Percentiles rank a stretch among this genome's conserved stretches.
These are phyloP conservation scores for Macrophya annulata DNA, from an alignment of 2,888 invertebrate species.

Conservation along the genomic window DNA sequence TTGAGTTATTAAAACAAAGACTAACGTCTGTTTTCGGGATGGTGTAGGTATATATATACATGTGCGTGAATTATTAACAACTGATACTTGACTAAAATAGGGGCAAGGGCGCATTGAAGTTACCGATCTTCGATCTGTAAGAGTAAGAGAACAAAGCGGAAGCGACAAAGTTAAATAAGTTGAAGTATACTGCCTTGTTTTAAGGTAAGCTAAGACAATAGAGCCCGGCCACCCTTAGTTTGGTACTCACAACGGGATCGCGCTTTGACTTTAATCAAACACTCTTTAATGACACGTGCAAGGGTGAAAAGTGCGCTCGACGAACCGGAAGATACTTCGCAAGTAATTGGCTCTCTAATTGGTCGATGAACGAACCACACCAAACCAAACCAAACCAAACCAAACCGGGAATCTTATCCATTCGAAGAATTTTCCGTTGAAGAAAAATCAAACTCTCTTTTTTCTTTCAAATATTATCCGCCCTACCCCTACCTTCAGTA, in stretches of 20 bases:
- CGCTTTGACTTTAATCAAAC: constrained; percentile 52
- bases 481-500: not conserved
- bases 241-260: constrained; percentile 36
- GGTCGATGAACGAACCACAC: constrained; percentile 40
- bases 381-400: too few relatives aligned
- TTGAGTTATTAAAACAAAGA: not conserved
- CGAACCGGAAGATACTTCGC: constrained; percentile 33
- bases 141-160: not conserved
- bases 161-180: constrained; percentile 52
- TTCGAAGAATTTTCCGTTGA: constrained; percentile 20
- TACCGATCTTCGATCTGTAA: not conserved
- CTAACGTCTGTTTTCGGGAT: not conserved
- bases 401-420: constrained; percentile 43
- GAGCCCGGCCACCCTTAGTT: constrained; percentile 19
- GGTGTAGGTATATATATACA: too few relatives aligned
- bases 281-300: constrained; percentile 47
- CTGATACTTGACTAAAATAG: not conserved
- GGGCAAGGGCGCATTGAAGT: not conserved
- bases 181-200: constrained; percentile 34
- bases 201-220: not conserved
- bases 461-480: not conserved
- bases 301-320: constrained; percentile 48
- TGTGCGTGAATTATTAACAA: not conserved
- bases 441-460: not conserved
- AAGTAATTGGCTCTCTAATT: constrained; percentile 55